A percentile compares a stretch with the other conserved stretches of the same genome.
phyloP scores from a whole-genome alignment of 2,888 invertebrate genomes.

The Orchesellides sinensis region DNA sequence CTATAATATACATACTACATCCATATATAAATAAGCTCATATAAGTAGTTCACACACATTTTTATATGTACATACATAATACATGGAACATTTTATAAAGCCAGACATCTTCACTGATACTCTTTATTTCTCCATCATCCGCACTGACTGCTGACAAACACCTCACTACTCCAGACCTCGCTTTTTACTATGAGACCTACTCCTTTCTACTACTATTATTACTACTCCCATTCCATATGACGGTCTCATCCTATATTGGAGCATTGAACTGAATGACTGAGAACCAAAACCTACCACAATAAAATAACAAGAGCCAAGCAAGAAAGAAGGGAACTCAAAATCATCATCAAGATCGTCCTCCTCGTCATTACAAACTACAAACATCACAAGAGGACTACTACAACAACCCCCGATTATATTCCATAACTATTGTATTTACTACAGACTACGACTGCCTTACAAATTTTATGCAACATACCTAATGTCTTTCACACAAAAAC shows the following conservation, averaged over 20 bases:
- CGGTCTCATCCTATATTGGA: conserved; percentile 12
- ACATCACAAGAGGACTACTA: not conserved
- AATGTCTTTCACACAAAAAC: conserved; percentile 17
- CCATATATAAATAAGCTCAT: conserved; percentile 1
- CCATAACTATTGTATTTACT: not conserved
- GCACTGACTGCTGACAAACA: conserved; percentile 4
- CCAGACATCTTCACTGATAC: conserved; percentile 41
- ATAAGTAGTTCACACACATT: conserved; percentile 26
- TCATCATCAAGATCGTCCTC: too few relatives aligned
- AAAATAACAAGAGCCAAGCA: not conserved
- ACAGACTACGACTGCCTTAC: not conserved
- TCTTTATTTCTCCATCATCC: conserved; percentile 38
- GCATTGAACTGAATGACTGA: conserved; percentile 18
- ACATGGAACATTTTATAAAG: conserved; percentile 1
- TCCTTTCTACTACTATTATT: too few relatives aligned
- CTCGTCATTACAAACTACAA: too few relatives aligned
- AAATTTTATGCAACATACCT: not conserved
- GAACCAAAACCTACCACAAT: conserved; percentile 58
- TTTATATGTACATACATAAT: conserved; percentile 1
- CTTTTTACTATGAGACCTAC: conserved; percentile 23
- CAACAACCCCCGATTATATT: not conserved
- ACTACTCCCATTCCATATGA: conserved; percentile 8
- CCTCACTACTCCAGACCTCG: conserved; percentile 17
- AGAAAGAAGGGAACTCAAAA: conserved; percentile 31
- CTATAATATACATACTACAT: not conserved